A percentile compares a stretch with the other conserved stretches of the same genome.
Conservation (phyloP, 2,888 invertebrate species). For the Cephus pygmeus region DNA sequence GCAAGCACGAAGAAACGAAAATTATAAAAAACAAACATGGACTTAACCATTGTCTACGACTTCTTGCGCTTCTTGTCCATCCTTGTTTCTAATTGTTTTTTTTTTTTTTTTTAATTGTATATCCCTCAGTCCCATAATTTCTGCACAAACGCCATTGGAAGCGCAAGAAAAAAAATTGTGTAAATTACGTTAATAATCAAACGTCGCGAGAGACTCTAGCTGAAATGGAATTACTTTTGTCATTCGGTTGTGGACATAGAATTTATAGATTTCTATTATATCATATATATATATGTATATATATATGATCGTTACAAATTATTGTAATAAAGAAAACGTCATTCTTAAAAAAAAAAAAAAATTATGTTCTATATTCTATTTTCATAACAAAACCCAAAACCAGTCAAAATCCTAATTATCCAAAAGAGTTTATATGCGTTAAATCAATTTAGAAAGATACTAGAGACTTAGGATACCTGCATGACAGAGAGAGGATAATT, state of each 20-base stretch:
- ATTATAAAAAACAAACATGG: not conserved
- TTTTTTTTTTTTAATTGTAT: not conserved
- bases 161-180: not conserved
- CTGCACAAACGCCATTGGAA: not conserved
- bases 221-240: constrained; percentile 46
- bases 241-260: constrained; percentile 61
- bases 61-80: too few species aligned
- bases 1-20: not conserved
- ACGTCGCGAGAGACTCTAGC: constrained; percentile 36
- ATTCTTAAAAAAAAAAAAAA: constrained; percentile 7
- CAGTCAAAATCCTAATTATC: too few species aligned
- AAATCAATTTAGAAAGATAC: too few species aligned
- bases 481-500: too few species aligned
- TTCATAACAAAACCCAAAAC: too few species aligned
- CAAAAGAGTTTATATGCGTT: too few species aligned
- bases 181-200: constrained; percentile 9
- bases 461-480: too few species aligned
- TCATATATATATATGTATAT: constrained; percentile 32
- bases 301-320: constrained; percentile 58
- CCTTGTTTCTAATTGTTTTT: not conserved
- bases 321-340: constrained; percentile 56
- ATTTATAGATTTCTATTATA: constrained; percentile 61
- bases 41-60: not conserved
- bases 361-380: too few species aligned
- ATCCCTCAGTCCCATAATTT: too few species aligned